Base-by-base conservation (phyloP, 2,888 invertebrate genomes). In the Synanthedon andrenaeformis region DNA sequence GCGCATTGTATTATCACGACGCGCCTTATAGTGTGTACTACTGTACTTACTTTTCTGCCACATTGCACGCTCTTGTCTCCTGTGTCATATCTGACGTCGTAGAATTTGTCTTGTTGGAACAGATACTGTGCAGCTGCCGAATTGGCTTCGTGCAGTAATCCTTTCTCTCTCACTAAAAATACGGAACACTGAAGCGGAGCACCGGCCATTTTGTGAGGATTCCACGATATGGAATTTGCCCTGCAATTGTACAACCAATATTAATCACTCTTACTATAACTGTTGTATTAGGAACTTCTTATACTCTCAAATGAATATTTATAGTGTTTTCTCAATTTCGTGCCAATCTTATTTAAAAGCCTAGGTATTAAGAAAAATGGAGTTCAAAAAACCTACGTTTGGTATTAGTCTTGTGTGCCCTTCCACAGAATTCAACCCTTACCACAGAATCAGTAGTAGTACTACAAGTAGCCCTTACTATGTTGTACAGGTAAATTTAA, bases 21-120 rank as follows among this genome's bases (percentile, higher is more conserved):
- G 17, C 17, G 23, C 23, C 23, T 23, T 23, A 23, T 23, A 4
- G 23, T 23, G 42, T n/a, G 42, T 42, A 4, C 13, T 42, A 17
- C 13, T 17, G 13, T 13, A 51, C 17, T 50, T 56, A 90, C 94
- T 89, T 97, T 97, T 35, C 97, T 89, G 0, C 97, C 97, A 73
- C 97, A 98, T 73, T 97, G 97, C 13, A 93, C 90, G 83, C 96
- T 95, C 79, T 96, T 97, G 67, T 95, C 94, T 0, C 95, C 95
- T 0, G 92, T 92, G 63, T 95, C 95, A 73, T 92, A 95, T 3
- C 89, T 84, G 0, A 92, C 90, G 68, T 94, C 93, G 65, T 95
- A 95, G 79, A 93, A 94, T 78, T 95, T 95, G 69, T 95, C 95
- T 69, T 92, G 93, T 66, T 95, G 94, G 70, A 95, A 95, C 41